Conservation (phyloP, 1,140 invertebrate genomes). For the Drosophila mauritiana region DNA sequence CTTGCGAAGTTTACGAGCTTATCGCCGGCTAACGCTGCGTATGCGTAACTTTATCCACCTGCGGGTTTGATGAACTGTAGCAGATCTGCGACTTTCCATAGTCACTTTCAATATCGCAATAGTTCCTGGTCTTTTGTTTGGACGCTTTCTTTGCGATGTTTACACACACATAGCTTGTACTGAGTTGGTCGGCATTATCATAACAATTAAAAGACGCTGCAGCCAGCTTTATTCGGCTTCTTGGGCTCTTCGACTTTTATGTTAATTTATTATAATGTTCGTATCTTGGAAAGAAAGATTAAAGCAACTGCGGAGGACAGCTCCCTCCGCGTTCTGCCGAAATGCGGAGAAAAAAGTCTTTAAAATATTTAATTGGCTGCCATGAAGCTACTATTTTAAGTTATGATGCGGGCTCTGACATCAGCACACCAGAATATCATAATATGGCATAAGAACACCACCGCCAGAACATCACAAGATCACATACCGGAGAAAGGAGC, state of each 20-base stretch:
- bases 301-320: conserved; percentile 58
- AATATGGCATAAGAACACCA: conserved; percentile 1
- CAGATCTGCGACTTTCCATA: conserved; percentile 42
- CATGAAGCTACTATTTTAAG: conserved; percentile 74
- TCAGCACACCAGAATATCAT: conserved; percentile 44
- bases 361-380: conserved; percentile 74
- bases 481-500: conserved; percentile 32
- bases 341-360: conserved; percentile 48
- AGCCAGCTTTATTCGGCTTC: conserved; percentile 59
- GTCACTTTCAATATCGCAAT: conserved; percentile 49
- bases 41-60: conserved; percentile 42
- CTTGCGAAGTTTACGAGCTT: conserved; percentile 32
- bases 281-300: conserved; percentile 48
- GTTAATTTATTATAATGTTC: conserved; percentile 77
- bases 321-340: conserved; percentile 25
- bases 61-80: conserved; percentile 52
- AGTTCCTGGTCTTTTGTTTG: conserved; percentile 17
- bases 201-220: conserved; percentile 71
- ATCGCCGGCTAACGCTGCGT: conserved; percentile 41
- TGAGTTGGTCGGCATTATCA: conserved; percentile 55
- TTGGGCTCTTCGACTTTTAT: conserved; percentile 63
- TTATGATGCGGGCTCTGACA: conserved; percentile 75
- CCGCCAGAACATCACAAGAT: conserved; percentile 1
- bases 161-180: background rate
- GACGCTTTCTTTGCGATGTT: conserved; percentile 46